A percentile compares a stretch with the other conserved stretches of the same genome.
These are phyloP conservation scores for Aplocera efformata DNA, from an alignment of 2,888 invertebrate species.

Conservation along the genomic window DNA sequence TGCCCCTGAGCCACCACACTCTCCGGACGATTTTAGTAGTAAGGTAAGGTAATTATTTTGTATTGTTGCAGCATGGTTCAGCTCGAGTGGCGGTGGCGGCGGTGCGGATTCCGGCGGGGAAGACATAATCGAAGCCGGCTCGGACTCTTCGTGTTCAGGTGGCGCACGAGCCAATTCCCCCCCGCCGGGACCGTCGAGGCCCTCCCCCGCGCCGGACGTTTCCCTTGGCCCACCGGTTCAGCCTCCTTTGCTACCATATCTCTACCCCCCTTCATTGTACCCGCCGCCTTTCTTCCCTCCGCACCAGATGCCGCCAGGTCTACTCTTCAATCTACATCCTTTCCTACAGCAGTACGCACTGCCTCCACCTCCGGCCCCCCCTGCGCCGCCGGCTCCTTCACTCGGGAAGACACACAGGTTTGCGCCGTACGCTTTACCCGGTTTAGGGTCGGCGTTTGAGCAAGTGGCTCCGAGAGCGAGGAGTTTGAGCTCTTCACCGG, in stretches of 20 bases:
- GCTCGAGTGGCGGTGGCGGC: conserved; percentile 81
- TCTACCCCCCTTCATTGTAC: conserved; percentile 94
- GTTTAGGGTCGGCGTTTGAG: conserved; percentile 91
- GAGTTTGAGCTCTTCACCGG: conserved; percentile 82
- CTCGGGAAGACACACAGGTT: conserved; percentile 87
- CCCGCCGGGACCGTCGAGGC: conserved; percentile 79
- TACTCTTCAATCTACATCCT: conserved; percentile 93
- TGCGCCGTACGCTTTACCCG: conserved; percentile 93
- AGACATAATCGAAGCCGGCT: conserved; percentile 84
- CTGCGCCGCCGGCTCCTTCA: conserved; percentile 83
- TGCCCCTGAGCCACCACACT: too few relatives aligned
- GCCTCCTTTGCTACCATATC: conserved; percentile 95
- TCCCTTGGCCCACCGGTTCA: conserved; percentile 96
- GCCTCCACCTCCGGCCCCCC: conserved; percentile 83
- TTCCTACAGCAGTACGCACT: conserved; percentile 93
- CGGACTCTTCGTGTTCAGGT: conserved; percentile 88
- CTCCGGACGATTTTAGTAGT: too few relatives aligned
- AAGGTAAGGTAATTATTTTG: background rate
- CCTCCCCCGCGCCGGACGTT: conserved; percentile 94
- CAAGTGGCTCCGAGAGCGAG: conserved; percentile 90
- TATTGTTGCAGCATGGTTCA: conserved; percentile 81
- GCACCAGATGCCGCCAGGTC: conserved; percentile 88
- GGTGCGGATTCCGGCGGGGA: conserved; percentile 81
- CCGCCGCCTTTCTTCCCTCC: conserved; percentile 88
- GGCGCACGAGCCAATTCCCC: conserved; percentile 78